These are phyloP conservation scores for Eupeodes latifasciatus DNA, from an alignment of 2,888 invertebrate genomes.

Conservation along the genomic window DNA sequence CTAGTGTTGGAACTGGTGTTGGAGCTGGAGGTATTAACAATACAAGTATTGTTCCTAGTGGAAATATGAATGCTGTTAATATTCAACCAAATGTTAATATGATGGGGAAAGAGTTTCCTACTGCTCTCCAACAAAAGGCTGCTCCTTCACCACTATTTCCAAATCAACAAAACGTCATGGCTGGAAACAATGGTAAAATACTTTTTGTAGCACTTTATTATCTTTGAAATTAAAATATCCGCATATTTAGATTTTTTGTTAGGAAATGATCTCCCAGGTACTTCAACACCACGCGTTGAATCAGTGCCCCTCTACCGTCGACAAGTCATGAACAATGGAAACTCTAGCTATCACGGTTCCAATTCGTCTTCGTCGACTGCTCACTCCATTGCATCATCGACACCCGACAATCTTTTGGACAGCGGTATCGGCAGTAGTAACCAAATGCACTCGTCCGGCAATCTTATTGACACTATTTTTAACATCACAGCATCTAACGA, in stretches of 20 bases:
- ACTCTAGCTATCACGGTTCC: slow-evolving; percentile 73
- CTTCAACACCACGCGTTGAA: slow-evolving; percentile 77
- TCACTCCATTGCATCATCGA: slow-evolving; percentile 79
- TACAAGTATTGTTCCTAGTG: slow-evolving; percentile 65
- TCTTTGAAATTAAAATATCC: neutral
- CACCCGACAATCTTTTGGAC: slow-evolving; percentile 79
- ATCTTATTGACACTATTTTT: slow-evolving; percentile 82
- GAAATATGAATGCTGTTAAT: slow-evolving; percentile 51
- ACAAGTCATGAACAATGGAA: slow-evolving; percentile 83
- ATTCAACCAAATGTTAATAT: slow-evolving; percentile 32
- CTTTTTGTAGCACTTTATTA: neutral
- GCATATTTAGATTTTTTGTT: slow-evolving; percentile 58
- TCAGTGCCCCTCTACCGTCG: slow-evolving; percentile 85
- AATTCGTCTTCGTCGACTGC: slow-evolving; percentile 78
- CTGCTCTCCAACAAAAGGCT: slow-evolving; percentile 56
- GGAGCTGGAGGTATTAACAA: slow-evolving; percentile 41
- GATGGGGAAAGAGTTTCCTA: slow-evolving; percentile 59
- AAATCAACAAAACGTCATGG: slow-evolving; percentile 65
- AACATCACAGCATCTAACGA: slow-evolving; percentile 79
- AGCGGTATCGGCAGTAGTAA: slow-evolving; percentile 70
- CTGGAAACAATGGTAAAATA: slow-evolving; percentile 60
- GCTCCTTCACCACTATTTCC: slow-evolving; percentile 60
- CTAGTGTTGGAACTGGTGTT: slow-evolving; percentile 77
- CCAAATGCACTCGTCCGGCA: slow-evolving; percentile 78
- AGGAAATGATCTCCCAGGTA: slow-evolving; percentile 69